Evolutionary conservation across 2,797 vertebrate genomes (phyloP).

Genomic region (Parotocinclus haroldoi): DNA sequence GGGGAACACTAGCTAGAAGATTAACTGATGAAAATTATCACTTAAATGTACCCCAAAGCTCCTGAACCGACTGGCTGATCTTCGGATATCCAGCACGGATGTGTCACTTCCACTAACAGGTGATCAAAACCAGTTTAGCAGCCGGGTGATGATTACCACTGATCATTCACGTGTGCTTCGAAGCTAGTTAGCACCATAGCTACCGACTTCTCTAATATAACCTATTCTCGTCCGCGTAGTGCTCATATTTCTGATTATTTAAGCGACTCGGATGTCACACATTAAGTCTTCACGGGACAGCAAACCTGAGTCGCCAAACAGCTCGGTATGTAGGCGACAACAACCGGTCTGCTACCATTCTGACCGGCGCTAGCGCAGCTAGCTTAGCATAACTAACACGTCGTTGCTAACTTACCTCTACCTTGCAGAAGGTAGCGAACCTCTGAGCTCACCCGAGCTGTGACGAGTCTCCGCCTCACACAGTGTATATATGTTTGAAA

Average conservation of each 20-base stretch:
- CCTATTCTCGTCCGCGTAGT: neutral
- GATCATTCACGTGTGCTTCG: neutral
- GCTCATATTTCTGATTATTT: neutral
- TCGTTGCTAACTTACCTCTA: slow-evolving; percentile 42
- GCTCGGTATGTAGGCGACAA: neutral
- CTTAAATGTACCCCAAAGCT: too few relatives aligned
- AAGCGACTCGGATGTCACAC: neutral
- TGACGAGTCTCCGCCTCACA: neutral
- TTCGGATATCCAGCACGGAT: neutral
- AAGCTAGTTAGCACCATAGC: slow-evolving; percentile 8
- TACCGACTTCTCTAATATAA: neutral
- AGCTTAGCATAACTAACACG: slow-evolving; percentile 30
- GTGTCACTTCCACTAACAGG: slow-evolving; percentile 26
- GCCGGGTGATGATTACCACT: neutral
- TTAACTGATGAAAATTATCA: too few relatives aligned
- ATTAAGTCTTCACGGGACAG: neutral
- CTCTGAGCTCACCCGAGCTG: slow-evolving; percentile 11
- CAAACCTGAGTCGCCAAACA: neutral
- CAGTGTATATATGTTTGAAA: too few relatives aligned
- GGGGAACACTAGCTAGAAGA: too few relatives aligned
- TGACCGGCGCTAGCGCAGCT: slow-evolving; percentile 6
- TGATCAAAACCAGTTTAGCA: neutral
- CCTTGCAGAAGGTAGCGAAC: slow-evolving; percentile 9
- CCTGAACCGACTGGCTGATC: too few relatives aligned
- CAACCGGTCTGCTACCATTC: neutral